Base-by-base conservation (phyloP, 1,140 invertebrate species). In the Ceratoteleas bidentatus region DNA sequence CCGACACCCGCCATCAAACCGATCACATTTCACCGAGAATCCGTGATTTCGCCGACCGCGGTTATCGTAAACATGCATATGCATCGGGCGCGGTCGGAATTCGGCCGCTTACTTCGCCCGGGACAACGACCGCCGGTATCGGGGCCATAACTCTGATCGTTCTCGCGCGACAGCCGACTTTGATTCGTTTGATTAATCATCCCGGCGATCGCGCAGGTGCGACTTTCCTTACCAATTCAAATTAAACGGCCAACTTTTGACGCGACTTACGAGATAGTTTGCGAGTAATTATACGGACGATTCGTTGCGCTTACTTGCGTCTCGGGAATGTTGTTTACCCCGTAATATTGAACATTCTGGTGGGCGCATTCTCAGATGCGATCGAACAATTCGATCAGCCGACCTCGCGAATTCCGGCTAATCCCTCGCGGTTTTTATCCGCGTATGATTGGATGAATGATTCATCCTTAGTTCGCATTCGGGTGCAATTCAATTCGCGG, bases 1-100 rank as follows among this genome's bases (percentile, higher is more conserved):
- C 53, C 52, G 38, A 45, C 24, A 33, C 14, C 52, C 9, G 38
- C 9, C 38, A 45, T 54, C 50, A 43, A 66, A 53, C 40, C 40
- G 49, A 40, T 34, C 24, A 53, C 61, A 43, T 53, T 65, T 38
- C 61, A 45, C 43, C 34, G 62, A 32, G 50, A 45, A 54, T 66
- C 54, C 53, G 64, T 68, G 52, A 70, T 70, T 70, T 70, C 33
- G 50, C 34, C 16, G 36, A 64, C 62, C 24, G 56, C 11, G 36
- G 58, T 62, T 62, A 64, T 73, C 69, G 69, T 57, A 57, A 56
- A 64, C 52, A 73, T 64, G 69, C 69, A 73, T 64, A 73, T 64
- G 60, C 7, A 73, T 64, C 45, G 45, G 43, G 50, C 50, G 49
- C 49, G 15, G 57, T 54, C 14, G 33, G 56, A 53, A 61, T 70